Percentiles rank a stretch among this genome's conserved stretches.
Conservation (phyloP, 2,113 vertebrate genomes). For the Hystrix brachyura region DNA sequence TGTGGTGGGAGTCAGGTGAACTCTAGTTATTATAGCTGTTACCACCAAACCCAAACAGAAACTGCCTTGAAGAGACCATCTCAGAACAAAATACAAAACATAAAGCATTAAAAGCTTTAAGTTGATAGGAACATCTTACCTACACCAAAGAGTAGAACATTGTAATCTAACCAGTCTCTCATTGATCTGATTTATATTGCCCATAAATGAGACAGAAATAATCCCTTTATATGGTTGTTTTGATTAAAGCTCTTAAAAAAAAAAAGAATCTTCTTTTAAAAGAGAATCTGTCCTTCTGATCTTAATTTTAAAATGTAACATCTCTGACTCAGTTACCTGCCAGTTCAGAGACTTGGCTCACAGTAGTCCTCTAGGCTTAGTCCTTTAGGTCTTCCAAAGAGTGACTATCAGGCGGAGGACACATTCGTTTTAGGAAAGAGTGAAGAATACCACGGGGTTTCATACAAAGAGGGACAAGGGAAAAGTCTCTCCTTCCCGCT, state of each 20-base stretch:
- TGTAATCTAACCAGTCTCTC: not conserved
- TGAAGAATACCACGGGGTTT: not conserved
- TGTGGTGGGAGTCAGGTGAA: not conserved
- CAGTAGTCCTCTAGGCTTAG: not conserved
- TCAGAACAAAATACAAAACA: not conserved
- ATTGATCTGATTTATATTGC: not conserved
- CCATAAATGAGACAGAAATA: not conserved
- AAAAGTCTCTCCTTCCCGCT: conserved; percentile 42
- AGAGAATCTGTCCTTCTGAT: not conserved
- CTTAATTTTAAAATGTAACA: not conserved
- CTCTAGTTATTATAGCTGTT: not conserved
- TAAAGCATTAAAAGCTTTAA: not conserved
- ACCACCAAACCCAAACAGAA: not conserved
- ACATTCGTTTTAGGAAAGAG: not conserved
- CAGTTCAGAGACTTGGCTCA: not conserved
- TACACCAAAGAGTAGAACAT: not conserved
- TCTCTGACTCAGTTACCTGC: not conserved
- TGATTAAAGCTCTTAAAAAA: not conserved
- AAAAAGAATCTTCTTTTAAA: conserved; percentile 7
- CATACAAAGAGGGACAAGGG: not conserved
- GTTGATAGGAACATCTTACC: not conserved
- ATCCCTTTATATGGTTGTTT: not conserved
- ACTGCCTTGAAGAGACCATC: not conserved
- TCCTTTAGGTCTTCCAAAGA: not conserved
- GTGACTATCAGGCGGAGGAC: not conserved